Conservation (phyloP, 2,888 invertebrate species). For the Acanthosoma haemorrhoidale region DNA sequence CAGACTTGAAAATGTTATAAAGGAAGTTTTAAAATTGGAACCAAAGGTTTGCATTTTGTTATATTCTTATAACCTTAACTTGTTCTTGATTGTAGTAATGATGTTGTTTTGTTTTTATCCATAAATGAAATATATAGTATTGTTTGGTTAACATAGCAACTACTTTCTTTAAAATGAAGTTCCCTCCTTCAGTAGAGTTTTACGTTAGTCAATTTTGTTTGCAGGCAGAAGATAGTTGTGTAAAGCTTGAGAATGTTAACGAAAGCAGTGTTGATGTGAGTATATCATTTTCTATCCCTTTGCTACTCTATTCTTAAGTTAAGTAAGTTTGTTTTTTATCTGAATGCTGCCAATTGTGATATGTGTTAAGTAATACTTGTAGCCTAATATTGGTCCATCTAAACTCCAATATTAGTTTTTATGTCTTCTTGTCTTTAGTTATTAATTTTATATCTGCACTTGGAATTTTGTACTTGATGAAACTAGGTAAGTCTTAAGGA, state of each 20-base stretch:
- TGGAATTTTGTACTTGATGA: no score
- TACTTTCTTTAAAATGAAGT: background rate
- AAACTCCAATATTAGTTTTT: no score
- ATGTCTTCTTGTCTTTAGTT: no score
- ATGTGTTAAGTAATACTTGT: no score
- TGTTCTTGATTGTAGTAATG: background rate
- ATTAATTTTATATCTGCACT: no score
- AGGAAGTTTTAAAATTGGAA: slow-evolving; percentile 20
- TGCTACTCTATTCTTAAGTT: no score
- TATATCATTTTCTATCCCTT: background rate
- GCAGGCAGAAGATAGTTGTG: slow-evolving; percentile 3
- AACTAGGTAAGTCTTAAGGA: no score
- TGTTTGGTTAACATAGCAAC: background rate
- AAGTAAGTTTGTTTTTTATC: no score
- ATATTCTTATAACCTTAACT: slow-evolving; percentile 17
- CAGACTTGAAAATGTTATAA: slow-evolving; percentile 40
- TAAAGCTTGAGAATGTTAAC: slow-evolving; percentile 11
- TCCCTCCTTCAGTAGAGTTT: slow-evolving; percentile 19
- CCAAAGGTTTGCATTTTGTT: background rate
- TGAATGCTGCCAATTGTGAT: no score
- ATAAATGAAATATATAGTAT: background rate
- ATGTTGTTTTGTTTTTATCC: slow-evolving; percentile 20
- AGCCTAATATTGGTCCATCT: no score
- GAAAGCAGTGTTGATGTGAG: background rate
- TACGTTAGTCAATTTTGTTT: slow-evolving; percentile 3